A percentile compares a stretch with the other conserved stretches of the same genome.
Evolutionary conservation across 2,113 vertebrate genomes (phyloP).

Genomic region (Amphiprion percula): DNA sequence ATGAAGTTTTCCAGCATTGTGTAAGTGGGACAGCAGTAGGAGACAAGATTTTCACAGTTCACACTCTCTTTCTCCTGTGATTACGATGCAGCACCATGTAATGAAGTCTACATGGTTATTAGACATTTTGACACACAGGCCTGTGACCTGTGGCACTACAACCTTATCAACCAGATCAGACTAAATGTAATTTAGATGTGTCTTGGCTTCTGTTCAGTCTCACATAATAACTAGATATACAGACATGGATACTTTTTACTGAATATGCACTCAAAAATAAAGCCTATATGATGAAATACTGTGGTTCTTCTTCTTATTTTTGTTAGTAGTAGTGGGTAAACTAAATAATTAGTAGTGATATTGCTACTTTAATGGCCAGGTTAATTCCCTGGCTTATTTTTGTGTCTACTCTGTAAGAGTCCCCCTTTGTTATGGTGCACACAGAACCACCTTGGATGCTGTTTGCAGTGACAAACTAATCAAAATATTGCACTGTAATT

Average conservation of each 20-base stretch:
- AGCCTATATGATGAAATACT: neutral
- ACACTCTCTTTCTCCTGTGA: neutral
- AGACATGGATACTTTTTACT: too few relatives aligned
- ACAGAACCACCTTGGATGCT: slow-evolving; percentile 42
- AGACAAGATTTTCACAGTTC: neutral
- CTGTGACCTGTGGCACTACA: neutral
- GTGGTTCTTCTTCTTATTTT: neutral
- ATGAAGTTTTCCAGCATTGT: neutral
- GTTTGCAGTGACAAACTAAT: slow-evolving; percentile 68
- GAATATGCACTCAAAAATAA: neutral
- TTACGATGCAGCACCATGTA: neutral
- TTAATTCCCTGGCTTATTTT: slow-evolving; percentile 14
- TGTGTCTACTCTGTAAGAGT: slow-evolving; percentile 14
- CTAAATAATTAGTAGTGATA: neutral
- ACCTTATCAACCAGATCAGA: neutral
- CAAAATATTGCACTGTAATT: slow-evolving; percentile 72
- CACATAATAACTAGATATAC: too few relatives aligned
- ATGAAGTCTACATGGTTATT: neutral
- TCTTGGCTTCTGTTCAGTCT: too few relatives aligned
- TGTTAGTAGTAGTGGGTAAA: neutral
- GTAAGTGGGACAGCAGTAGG: neutral
- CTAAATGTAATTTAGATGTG: neutral
- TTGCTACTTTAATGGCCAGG: neutral
- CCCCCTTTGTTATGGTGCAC: slow-evolving; percentile 41
- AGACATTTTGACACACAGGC: neutral